Percentiles rank a stretch among this genome's conserved stretches.
These are phyloP conservation scores for Pungitius pungitius DNA, from an alignment of 2,113 vertebrate genomes.

Conservation along the genomic window DNA sequence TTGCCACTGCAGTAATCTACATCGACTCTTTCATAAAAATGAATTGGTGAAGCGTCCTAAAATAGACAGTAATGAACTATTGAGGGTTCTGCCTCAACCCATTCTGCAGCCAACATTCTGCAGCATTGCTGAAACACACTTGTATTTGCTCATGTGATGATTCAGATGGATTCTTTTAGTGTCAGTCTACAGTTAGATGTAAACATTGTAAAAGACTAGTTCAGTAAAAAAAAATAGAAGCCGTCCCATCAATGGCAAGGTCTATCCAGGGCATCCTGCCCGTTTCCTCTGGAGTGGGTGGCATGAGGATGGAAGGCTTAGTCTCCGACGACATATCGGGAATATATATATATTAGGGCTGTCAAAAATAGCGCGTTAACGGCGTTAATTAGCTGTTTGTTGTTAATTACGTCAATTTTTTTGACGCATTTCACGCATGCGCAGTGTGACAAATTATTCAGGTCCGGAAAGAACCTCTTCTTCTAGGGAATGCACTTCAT, in stretches of 20 bases:
- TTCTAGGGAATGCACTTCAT: too few species aligned
- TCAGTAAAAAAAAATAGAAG: slow-evolving; percentile 10
- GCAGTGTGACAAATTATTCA: too few species aligned
- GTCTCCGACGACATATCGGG: too few species aligned
- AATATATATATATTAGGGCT: too few species aligned
- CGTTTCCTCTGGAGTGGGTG: too few species aligned
- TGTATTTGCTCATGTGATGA: not conserved
- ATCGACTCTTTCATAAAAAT: not conserved
- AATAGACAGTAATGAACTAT: not conserved
- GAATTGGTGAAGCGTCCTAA: slow-evolving; percentile 10
- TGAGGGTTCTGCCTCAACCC: not conserved
- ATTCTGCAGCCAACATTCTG: not conserved
- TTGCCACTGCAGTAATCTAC: slow-evolving; percentile 23
- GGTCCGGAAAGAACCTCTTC: too few species aligned
- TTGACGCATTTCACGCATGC: too few species aligned
- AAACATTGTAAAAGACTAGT: slow-evolving; percentile 4
- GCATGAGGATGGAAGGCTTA: too few species aligned
- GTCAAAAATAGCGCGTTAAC: too few species aligned
- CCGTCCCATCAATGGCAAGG: not conserved
- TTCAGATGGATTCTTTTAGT: not conserved
- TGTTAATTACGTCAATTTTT: too few species aligned
- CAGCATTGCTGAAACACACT: not conserved
- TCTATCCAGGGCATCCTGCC: too few species aligned
- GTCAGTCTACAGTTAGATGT: slow-evolving; percentile 11
- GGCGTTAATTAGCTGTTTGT: too few species aligned